phyloP scores from a whole-genome alignment of 2,113 vertebrate species.

The Oncorhynchus kisutch region DNA sequence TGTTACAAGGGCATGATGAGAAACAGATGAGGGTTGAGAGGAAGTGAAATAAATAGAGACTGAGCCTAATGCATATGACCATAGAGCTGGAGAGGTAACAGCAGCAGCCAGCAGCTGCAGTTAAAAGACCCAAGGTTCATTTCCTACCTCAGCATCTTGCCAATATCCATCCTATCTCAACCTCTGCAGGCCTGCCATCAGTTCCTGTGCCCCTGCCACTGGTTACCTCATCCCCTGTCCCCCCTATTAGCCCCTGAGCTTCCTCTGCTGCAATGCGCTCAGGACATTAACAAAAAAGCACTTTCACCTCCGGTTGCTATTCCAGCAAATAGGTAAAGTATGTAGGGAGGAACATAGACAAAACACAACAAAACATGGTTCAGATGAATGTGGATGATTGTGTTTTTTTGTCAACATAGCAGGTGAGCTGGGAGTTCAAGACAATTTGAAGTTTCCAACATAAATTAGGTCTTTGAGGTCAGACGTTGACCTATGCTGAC shows the following conservation, averaged over 20 bases:
- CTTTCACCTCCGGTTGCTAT: not conserved
- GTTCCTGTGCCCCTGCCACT: slow-evolving; percentile 48
- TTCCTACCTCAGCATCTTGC: slow-evolving; percentile 64
- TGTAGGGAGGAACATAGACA: too few species aligned
- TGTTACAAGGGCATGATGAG: not conserved
- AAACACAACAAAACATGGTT: too few species aligned
- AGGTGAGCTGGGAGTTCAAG: not conserved
- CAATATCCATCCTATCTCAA: slow-evolving; percentile 58
- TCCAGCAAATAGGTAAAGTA: too few species aligned
- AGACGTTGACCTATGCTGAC: slow-evolving; percentile 29
- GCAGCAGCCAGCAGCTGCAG: slow-evolving; percentile 29
- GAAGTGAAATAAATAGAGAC: not conserved
- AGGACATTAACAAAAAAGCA: not conserved
- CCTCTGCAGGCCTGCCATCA: slow-evolving; percentile 63
- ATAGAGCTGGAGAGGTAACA: slow-evolving; percentile 22
- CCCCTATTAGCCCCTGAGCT: slow-evolving; percentile 20
- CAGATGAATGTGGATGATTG: too few species aligned
- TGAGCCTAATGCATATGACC: not conserved
- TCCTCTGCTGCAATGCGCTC: not conserved
- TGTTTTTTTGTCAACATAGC: too few species aligned
- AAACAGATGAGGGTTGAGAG: not conserved
- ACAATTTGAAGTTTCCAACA: not conserved
- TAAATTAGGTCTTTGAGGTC: not conserved
- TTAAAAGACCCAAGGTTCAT: slow-evolving; percentile 69
- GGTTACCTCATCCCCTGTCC: slow-evolving; percentile 24